Base-by-base conservation (phyloP, 2,113 vertebrate species). In the Vanacampus margaritifer region DNA sequence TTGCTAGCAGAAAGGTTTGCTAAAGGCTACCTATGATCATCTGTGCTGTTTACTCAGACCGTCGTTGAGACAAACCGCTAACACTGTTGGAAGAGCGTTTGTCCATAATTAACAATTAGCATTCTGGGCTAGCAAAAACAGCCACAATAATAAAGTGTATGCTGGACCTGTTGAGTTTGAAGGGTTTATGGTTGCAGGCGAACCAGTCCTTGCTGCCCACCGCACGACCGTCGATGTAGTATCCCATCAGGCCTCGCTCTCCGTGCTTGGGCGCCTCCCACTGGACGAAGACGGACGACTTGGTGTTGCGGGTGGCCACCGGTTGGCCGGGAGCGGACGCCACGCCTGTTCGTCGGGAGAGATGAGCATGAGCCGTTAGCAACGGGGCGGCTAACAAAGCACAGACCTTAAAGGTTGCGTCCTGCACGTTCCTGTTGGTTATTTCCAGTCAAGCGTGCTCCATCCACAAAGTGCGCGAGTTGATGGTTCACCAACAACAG, bases 111-210 rank as follows among this genome's bases (percentile, higher is more conserved):
- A 32, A 4, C 28, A 32, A 41, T 41, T 41, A 41, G 39, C 39
- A 10, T 41, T 10, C 11, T 9, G 12, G 39, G 39, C 39, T 41
- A 10, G 12, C 10, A 41, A 41, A n/a, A 41, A 54, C 5, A 26
- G 24, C 10, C 24, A 28, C 23, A 16, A 16, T 54, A 14, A 26
- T 26, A 26, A 24, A 54, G 24, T 51, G 23, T 51, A 9, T 26
- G 21, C 1, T n/a, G 6, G 84, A 96, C 97, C 95, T 95, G 91
- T 91, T 96, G 72, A 95, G 93, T 78, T 90, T 93, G 62, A 96
- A 93, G 58, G 97, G 97, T 73, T 97, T 98, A 82, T 99, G 94
- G 81, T 98, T 99, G 65, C 95, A 95, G 0, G 95, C 86, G 48
- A 94, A 92, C 97, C 97, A 98, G 7, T 45, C 65, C 75, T 94